Evolutionary conservation across 2,797 vertebrate species (phyloP), one percentile per base, ranked within the genome.

Genomic region (Avahi laniger): DNA sequence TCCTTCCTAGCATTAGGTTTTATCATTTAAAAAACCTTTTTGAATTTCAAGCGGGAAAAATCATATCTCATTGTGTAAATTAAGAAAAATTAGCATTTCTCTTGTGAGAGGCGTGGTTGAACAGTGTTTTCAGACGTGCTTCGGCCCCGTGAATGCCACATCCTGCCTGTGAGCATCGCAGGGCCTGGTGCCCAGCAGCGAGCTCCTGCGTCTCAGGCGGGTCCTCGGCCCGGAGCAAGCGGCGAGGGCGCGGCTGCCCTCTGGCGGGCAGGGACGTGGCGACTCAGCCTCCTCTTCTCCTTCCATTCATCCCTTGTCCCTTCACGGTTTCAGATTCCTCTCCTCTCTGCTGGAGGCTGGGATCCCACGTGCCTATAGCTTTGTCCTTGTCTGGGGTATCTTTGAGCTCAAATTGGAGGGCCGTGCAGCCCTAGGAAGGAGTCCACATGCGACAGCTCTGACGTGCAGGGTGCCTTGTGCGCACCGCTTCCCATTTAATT

Each of bases 231-330:
- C 13, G 13, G n/a, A 72, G 52, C 26, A n/a, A 65, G 52, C 20
- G 28, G 41, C 38, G 4, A 2, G 33, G 46, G 48, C 0, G n/a
- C 22, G 4, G 50, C 57, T 0, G 0, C 2, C 33, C 52, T 35
- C 15, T n/a, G 35, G 35, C 57, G 13, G 6, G 0, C 5, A 38
- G 67, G 54, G 46, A 28, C 3, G 22, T 20, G 38, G 15, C 11
- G 4, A 15, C 4, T 67, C 18, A 20, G 54, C 12, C n/a, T 54
- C 43, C 46, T 26, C 41, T 15, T 63, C 54, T 46, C 43, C 28
- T 33, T 70, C 11, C 5, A 52, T 24, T 81, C 17, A 5, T n/a
- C 18, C 6, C 35, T 79, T 41, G 26, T 73, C 33, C 54, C 33
- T 57, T 73, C 30, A 33, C 13, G 4, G 63, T 57, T 85, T 89